Evolutionary conservation across 2,888 invertebrate species (phyloP).

Genomic region (Cordylochernes scorpioides): DNA sequence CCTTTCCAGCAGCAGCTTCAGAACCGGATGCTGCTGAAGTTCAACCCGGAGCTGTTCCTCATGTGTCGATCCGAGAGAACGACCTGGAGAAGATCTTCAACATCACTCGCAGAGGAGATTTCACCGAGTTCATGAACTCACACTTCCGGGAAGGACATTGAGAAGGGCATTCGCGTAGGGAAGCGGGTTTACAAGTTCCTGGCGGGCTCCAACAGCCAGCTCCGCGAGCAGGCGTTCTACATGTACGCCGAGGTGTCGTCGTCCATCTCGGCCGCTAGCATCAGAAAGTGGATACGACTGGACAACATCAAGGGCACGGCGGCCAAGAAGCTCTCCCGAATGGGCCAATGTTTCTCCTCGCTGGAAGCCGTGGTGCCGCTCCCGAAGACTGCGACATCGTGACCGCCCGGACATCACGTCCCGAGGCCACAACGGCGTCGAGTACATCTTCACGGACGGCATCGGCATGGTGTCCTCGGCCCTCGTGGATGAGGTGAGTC

Average conservation of each 20-base stretch:
- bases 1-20: conserved; percentile 11
- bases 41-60: conserved; percentile 11
- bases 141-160: conserved; percentile 4
- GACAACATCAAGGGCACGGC: conserved; percentile 13
- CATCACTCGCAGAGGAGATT: conserved; percentile 4
- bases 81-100: conserved; percentile 10
- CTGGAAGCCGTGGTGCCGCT: conserved; percentile 8
- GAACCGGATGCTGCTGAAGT: conserved; percentile 11
- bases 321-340: conserved; percentile 21
- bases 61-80: conserved; percentile 11
- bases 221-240: conserved; percentile 16
- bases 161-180: conserved; percentile 9
- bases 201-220: conserved; percentile 16
- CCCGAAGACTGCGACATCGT: conserved; percentile 4
- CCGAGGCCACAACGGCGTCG: not conserved
- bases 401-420: conserved; percentile 5
- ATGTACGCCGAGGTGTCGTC: conserved; percentile 13
- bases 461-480: conserved; percentile 10
- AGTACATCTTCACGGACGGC: conserved; percentile 14
- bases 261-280: conserved; percentile 9
- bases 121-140: conserved; percentile 6
- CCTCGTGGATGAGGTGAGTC: conserved; percentile 10
- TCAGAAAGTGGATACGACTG: conserved; percentile 14
- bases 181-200: conserved; percentile 14
- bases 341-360: conserved; percentile 22